Conservation (phyloP, 1,140 invertebrate genomes). For the Prorops nasuta region DNA sequence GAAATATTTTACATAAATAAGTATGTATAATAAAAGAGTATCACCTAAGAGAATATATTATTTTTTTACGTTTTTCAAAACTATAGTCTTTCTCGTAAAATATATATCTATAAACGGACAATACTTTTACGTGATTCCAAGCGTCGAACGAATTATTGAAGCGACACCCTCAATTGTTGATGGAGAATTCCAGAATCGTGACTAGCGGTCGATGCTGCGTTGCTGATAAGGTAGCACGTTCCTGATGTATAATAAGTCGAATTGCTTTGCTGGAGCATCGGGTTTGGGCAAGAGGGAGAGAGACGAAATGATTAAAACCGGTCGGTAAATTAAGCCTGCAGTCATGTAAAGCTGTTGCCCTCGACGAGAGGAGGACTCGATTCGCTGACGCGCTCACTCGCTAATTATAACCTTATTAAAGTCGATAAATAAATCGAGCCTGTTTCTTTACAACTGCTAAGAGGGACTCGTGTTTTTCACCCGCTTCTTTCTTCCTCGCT, state of each 20-base stretch:
- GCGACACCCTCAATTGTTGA: not conserved
- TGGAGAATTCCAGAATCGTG: not conserved
- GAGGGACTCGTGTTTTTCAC: too few species aligned
- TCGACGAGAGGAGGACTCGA: not conserved
- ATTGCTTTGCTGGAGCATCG: not conserved
- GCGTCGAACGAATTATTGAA: not conserved
- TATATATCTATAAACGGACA: too few species aligned
- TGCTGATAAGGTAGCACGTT: not conserved
- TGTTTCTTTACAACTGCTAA: too few species aligned
- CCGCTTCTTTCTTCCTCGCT: too few species aligned
- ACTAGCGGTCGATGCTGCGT: not conserved
- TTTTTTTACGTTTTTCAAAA: too few species aligned
- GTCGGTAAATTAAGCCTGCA: not conserved
- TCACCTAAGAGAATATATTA: too few species aligned
- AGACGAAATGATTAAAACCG: not conserved
- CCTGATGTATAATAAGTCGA: not conserved
- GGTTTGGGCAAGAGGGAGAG: not conserved
- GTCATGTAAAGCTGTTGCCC: not conserved
- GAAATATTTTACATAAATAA: too few species aligned
- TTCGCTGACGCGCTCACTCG: not conserved
- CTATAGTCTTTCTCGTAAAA: too few species aligned
- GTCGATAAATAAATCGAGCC: not conserved
- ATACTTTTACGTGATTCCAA: too few species aligned
- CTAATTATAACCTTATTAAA: not conserved
- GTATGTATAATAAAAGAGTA: too few species aligned